Base-by-base conservation (phyloP, 2,113 vertebrate genomes). In the Upupa epops region DNA sequence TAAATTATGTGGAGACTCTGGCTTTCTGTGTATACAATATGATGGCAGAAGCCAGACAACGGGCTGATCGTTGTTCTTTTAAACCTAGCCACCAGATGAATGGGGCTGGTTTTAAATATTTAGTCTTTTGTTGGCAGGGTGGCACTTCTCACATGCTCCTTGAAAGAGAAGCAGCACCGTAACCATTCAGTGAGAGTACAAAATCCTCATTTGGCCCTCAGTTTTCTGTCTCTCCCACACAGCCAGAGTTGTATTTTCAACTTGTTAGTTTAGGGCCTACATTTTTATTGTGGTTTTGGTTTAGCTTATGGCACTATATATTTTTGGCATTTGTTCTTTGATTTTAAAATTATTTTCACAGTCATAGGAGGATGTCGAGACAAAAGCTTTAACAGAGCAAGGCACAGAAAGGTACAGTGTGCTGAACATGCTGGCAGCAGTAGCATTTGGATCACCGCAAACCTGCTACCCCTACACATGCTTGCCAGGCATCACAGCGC, bases 1-100 rank as follows among this genome's bases (percentile, higher is more conserved):
- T 89, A 75, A 95, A 89, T 89, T 87, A 81, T 74, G 92, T 93
- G 88, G 89, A 96, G 66, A 89, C 93, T 79, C 93, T 86, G 90
- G 85, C 46, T 94, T 95, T 92, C 82, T 93, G 17, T 51, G 56
- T 87, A 55, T 85, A 81, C 70, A 81, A 91, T 79, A 91, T 73
- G 73, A 86, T 0, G 7, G 71, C 45, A 86, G 76, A 93, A 90
- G 31, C 59, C 83, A 95, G 91, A 93, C 89, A 94, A 94, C 76
- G 65, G 49, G 46, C 55, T 83, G 80, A 65, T 91, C 82, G 90
- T 93, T 94, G 78, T 60, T 81, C 70, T 93, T 94, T 94, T 45
- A 86, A 89, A 77, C 15, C 31, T 46, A 89, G 32, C 32, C 83
- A 70, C 32, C 52, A 88, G 31, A 79, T 70, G 86, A 93, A 42